phyloP scores from a whole-genome alignment of 2,888 invertebrate genomes.

The Lasioglossum calceatum region DNA sequence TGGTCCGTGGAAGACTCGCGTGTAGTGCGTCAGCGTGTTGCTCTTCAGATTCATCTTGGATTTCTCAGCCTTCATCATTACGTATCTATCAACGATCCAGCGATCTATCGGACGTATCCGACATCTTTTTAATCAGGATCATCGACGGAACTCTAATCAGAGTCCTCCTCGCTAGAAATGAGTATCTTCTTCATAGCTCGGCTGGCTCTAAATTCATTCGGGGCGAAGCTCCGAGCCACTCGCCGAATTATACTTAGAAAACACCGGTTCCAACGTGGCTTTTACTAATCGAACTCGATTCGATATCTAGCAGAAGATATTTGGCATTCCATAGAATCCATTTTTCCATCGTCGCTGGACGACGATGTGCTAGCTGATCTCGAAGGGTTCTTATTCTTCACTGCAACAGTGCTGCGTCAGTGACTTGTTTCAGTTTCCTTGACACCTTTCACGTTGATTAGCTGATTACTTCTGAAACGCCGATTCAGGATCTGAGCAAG shows the following conservation, averaged over 20 bases:
- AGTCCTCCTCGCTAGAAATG: conserved; percentile 63
- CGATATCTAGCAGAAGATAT: neutral
- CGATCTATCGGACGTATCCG: neutral
- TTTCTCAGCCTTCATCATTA: neutral
- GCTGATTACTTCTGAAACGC: neutral
- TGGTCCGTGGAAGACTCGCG: conserved; percentile 67
- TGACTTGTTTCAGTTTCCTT: neutral
- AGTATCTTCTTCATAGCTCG: conserved; percentile 77
- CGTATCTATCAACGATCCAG: neutral
- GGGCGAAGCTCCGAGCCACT: conserved; percentile 74
- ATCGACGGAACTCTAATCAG: neutral
- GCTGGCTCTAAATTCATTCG: conserved; percentile 72
- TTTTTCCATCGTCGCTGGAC: conserved; percentile 42
- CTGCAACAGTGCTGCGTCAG: neutral
- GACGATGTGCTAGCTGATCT: conserved; percentile 27
- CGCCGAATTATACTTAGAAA: conserved; percentile 73
- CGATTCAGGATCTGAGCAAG: neutral
- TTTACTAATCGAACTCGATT: conserved; percentile 64
- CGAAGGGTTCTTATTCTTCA: neutral
- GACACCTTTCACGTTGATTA: neutral
- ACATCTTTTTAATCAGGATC: neutral
- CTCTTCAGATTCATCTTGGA: conserved; percentile 6
- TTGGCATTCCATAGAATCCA: neutral
- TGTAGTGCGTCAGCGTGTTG: conserved; percentile 16
- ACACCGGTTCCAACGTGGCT: conserved; percentile 78